Evolutionary conservation across 1,140 invertebrate species (phyloP), one percentile per base, ranked within the genome.

Genomic region (Berghia stephanieae): DNA sequence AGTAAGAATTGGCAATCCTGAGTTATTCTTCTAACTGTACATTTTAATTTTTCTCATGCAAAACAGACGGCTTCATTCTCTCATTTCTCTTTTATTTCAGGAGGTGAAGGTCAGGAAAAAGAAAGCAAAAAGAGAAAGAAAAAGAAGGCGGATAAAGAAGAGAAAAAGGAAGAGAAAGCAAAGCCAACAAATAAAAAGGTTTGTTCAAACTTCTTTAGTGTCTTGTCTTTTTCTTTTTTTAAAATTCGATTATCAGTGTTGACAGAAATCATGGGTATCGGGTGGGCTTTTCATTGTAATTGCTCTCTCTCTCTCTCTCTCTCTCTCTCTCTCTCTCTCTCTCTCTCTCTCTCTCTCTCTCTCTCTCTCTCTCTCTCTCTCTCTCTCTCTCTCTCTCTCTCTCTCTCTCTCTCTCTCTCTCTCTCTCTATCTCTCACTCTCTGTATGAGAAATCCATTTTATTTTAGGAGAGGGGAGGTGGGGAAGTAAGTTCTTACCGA

Each of bases 141-240:
- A 78, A 81, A 82, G 78, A 84, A 87, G 80, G 82, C 82, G 79
- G 82, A 84, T 71, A 83, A 85, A 72, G 82, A 79, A 75, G 80
- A 82, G 46, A 82, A 85, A 71, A 80, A 84, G 55, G 82, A 85
- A 75, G 79, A 84, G 42, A 84, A 83, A 44, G 77, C 77, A 87
- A 90, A 79, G 83, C 86, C 46, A 82, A 90, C 46, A 82, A 90
- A 77, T 89, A 89, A 82, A 75, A 75, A 73, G 60, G 74, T 79
- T 49, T 36, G 36, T 24, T 68, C 4, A 42, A 18, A 8, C 27
- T 75, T n/a, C 43, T 46, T 79, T 52, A 13, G 4, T 43, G 46
- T 21, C 40, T 66, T 73, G 27, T 55, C 42, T 74, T n/a, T 38
- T 13, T 78, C 6, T 4, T 27, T 36, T 71, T 43, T 27, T 27